Evolutionary conservation across 1,140 invertebrate genomes (phyloP).

Genomic region (Caenorhabditis remanei): DNA sequence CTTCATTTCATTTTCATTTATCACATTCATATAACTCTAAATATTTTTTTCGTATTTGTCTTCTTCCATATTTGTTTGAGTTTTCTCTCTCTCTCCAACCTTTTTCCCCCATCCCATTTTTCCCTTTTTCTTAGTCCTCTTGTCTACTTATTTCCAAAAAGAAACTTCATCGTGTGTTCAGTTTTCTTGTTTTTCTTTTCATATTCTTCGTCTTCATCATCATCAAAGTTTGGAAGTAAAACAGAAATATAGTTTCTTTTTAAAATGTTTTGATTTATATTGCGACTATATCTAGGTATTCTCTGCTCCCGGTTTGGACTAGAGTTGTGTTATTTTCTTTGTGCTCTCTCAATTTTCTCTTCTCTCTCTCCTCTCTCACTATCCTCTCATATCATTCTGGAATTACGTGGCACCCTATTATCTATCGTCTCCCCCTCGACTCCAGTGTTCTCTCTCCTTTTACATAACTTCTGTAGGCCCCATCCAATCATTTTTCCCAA

Average conservation of each 20-base stretch:
- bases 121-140: background rate
- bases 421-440: background rate
- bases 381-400: constrained; percentile 44
- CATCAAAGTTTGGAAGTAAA: constrained; percentile 29
- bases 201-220: constrained; percentile 3
- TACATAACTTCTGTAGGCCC: background rate
- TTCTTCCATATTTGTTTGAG: background rate
- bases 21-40: constrained; percentile 47
- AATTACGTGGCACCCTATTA: constrained; percentile 15
- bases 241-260: constrained; percentile 20
- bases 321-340: constrained; percentile 5
- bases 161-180: constrained; percentile 38
- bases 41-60: constrained; percentile 19
- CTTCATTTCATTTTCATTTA: background rate
- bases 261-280: background rate
- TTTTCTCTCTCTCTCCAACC: background rate
- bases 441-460: constrained; percentile 23
- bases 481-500: background rate
- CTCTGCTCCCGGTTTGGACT: background rate
- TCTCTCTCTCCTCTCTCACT: constrained; percentile 8
- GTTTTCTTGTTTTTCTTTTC: constrained; percentile 24
- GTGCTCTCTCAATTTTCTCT: background rate
- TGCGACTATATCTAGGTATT: constrained; percentile 3
- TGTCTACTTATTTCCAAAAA: constrained; percentile 17
- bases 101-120: background rate